Evolutionary conservation across 2,797 vertebrate species (phyloP).

Genomic region (Notoglanidium macrostoma): DNA sequence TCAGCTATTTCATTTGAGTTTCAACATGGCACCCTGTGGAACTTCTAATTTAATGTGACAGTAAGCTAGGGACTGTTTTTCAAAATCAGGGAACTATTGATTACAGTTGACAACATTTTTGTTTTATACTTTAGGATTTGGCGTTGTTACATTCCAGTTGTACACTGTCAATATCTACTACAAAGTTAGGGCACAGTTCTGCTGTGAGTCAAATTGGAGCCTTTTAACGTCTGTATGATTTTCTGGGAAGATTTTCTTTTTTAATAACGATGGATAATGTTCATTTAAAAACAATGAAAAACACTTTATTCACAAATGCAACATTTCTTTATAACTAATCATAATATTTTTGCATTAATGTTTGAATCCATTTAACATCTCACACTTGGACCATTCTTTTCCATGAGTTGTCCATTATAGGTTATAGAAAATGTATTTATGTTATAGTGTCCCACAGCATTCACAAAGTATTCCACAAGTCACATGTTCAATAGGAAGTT

Average conservation of each 20-base stretch:
- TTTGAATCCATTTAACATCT: neutral
- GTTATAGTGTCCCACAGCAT: too few relatives aligned
- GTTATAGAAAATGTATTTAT: neutral
- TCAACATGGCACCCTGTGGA: neutral
- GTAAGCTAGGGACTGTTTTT: neutral
- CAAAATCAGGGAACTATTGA: neutral
- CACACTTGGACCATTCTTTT: neutral
- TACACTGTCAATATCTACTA: neutral
- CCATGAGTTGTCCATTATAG: neutral
- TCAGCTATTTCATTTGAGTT: neutral
- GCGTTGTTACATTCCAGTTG: neutral
- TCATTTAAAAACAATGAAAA: neutral
- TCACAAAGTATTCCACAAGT: neutral
- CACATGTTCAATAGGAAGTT: neutral
- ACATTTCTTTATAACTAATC: neutral
- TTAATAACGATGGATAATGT: neutral
- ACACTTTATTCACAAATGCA: neutral
- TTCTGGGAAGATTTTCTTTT: neutral
- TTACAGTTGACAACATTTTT: neutral
- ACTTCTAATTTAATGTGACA: neutral
- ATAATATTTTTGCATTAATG: neutral
- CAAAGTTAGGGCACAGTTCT: neutral
- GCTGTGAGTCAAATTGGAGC: neutral
- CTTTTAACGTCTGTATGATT: neutral
- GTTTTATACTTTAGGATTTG: neutral